Evolutionary conservation across 2,888 invertebrate species (phyloP).

Genomic region (Megamerina dolium): DNA sequence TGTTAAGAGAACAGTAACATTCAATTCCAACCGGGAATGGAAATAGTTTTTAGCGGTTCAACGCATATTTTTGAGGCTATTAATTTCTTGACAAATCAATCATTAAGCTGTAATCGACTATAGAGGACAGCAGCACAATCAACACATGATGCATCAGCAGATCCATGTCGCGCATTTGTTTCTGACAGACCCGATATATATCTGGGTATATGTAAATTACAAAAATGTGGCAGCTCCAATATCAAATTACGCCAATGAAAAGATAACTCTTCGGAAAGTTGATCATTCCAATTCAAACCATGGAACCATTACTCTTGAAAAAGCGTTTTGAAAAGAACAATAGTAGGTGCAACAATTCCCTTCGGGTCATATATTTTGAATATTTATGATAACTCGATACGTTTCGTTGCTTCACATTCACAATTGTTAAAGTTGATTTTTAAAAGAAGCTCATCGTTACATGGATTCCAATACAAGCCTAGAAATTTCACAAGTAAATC

Average conservation of each 20-base stretch:
- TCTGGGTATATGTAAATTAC: constrained; percentile 3
- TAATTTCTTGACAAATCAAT: background rate
- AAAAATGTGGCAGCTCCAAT: no score
- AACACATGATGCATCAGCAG: background rate
- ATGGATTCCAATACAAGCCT: constrained; percentile 8
- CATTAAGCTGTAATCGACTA: background rate
- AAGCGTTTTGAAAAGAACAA: no score
- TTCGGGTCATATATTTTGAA: constrained; percentile 4
- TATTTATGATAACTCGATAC: constrained; percentile 2
- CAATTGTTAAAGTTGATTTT: no score
- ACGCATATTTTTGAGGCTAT: background rate
- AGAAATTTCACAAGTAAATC: constrained; percentile 10
- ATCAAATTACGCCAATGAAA: no score
- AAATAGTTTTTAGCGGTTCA: constrained; percentile 1
- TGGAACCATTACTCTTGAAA: constrained; percentile 5
- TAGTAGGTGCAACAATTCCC: constrained; percentile 1
- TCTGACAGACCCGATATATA: background rate
- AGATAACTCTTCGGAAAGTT: background rate
- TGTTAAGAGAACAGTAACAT: constrained; percentile 13
- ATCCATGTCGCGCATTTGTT: constrained; percentile 1
- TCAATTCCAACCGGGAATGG: constrained; percentile 13
- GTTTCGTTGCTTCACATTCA: constrained; percentile 9
- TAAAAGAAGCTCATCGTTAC: constrained; percentile 5
- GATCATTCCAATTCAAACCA: constrained; percentile 2
- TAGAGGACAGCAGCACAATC: background rate